Evolutionary conservation across 2,797 vertebrate species (phyloP).

Genomic region (Sebastes trivittatus): DNA sequence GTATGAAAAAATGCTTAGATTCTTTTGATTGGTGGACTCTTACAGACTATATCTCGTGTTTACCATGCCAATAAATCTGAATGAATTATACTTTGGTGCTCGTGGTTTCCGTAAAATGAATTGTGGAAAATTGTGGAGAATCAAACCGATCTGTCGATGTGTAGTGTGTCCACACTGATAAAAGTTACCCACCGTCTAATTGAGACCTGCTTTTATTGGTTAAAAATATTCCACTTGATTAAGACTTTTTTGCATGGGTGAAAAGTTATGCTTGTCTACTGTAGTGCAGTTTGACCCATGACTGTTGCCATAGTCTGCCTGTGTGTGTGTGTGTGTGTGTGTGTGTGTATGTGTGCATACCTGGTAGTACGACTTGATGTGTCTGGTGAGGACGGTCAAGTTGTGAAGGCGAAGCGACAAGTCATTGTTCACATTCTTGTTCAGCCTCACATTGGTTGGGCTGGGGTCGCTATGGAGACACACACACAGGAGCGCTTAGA

Average conservation of each 20-base stretch:
- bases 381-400: conserved; percentile 69
- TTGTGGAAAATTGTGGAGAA: neutral
- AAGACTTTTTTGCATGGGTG: neutral
- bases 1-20: too few relatives aligned
- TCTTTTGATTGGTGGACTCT: too few relatives aligned
- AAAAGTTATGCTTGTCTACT: neutral
- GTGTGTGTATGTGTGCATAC: conserved; percentile 41
- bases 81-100: neutral
- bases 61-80: neutral
- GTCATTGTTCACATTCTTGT: conserved; percentile 76
- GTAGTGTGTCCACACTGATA: too few relatives aligned
- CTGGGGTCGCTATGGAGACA: conserved; percentile 71
- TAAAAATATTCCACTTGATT: neutral
- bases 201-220: neutral
- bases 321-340: neutral
- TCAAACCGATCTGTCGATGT: neutral
- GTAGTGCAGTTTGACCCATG: neutral
- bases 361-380: conserved; percentile 77
- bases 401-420: conserved; percentile 74
- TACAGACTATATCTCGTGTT: too few relatives aligned
- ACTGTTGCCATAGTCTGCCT: neutral
- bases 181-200: too few relatives aligned
- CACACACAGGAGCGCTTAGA: conserved; percentile 7
- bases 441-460: conserved; percentile 72
- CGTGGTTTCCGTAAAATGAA: neutral